Percentiles rank a stretch among this genome's conserved stretches.
These are phyloP conservation scores for Chelonia mydas DNA, from an alignment of 2,797 vertebrate species.

Conservation along the genomic window DNA sequence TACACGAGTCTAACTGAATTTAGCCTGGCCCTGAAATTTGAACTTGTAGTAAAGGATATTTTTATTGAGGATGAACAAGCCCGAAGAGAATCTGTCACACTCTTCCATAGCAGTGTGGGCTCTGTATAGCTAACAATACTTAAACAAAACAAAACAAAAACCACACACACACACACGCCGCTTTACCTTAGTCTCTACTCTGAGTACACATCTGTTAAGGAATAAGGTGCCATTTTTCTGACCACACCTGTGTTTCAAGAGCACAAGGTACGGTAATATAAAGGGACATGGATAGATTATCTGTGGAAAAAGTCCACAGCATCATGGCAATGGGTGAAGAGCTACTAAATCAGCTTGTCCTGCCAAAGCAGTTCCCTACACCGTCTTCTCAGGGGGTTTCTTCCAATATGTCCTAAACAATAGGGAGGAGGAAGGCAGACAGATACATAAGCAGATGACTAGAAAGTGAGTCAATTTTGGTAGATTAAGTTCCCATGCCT, in stretches of 20 bases:
- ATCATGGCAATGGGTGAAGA: neutral
- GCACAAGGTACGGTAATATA: neutral
- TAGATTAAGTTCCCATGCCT: neutral
- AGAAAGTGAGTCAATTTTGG: neutral
- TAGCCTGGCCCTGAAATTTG: neutral
- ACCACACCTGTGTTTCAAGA: neutral
- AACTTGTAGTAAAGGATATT: neutral
- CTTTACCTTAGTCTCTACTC: neutral
- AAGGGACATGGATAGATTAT: neutral
- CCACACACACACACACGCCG: no score
- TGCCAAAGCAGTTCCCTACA: neutral
- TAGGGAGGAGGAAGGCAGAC: neutral
- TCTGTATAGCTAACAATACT: neutral
- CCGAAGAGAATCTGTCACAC: neutral
- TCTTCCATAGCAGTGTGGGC: neutral
- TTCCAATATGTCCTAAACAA: neutral
- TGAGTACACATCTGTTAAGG: neutral
- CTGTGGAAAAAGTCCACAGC: neutral
- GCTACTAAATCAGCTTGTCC: neutral
- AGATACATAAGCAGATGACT: neutral
- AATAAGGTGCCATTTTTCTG: neutral
- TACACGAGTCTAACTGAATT: neutral
- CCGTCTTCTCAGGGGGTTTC: no score
- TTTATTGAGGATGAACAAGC: neutral
- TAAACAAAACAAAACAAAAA: neutral